A percentile compares a stretch with the other conserved stretches of the same genome.
Conservation (phyloP, 64 coral and sea anemone genomes). For the Hydrozoanthus tunicans region DNA sequence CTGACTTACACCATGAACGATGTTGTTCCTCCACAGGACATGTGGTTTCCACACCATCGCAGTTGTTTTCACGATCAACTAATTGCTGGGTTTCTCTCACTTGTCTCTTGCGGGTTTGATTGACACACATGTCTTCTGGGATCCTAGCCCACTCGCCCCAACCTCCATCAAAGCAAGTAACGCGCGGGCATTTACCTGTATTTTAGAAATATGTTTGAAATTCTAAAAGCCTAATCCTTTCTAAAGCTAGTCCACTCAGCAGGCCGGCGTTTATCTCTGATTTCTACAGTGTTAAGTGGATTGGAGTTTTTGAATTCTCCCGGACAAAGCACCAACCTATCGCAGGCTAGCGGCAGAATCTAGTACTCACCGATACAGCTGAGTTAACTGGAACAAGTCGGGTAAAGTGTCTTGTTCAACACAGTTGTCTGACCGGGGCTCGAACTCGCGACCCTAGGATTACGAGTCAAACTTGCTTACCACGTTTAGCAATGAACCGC, state of each 20-base stretch:
- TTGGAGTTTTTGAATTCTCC: too few species aligned
- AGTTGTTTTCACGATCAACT: background rate
- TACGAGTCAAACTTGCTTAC: too few species aligned
- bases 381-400: too few species aligned
- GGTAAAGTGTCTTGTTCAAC: too few species aligned
- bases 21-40: conserved; percentile 6
- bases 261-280: background rate
- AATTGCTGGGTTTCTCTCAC: background rate
- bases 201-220: background rate
- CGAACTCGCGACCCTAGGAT: too few species aligned
- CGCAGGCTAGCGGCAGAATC: too few species aligned
- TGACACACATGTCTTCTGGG: conserved; percentile 49
- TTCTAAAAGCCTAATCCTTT: background rate
- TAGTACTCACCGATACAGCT: too few species aligned
- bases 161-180: conserved; percentile 3
- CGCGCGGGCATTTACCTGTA: conserved; percentile 33
- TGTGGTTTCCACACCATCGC: background rate
- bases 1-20: conserved; percentile 37
- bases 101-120: conserved; percentile 13
- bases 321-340: too few species aligned
- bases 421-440: too few species aligned
- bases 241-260: background rate
- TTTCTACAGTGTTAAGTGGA: too few species aligned
- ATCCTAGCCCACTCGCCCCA: conserved; percentile 43
- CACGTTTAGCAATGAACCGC: too few species aligned